A percentile compares a stretch with the other conserved stretches of the same genome.
Evolutionary conservation across 2,113 vertebrate species (phyloP).

Genomic region (Scytalopus superciliaris): DNA sequence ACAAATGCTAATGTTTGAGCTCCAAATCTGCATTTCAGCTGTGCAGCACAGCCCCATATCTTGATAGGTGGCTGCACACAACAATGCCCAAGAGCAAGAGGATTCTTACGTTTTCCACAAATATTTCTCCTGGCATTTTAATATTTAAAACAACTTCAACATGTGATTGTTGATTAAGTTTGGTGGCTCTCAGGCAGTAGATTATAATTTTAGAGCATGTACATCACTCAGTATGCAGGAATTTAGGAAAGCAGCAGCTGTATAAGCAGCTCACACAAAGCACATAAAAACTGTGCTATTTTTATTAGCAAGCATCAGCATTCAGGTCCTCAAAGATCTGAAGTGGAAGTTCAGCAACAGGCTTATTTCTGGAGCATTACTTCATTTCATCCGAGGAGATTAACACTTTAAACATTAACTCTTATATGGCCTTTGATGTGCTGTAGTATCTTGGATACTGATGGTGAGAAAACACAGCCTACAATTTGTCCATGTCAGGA

Average conservation of each 20-base stretch:
- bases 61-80: not conserved
- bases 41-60: not conserved
- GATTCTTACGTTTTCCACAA: not conserved
- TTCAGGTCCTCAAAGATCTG: slow-evolving; percentile 47
- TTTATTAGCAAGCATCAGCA: slow-evolving; percentile 57
- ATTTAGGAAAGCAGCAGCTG: slow-evolving; percentile 59
- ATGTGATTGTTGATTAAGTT: not conserved
- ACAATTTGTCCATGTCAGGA: not conserved
- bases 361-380: slow-evolving; percentile 43
- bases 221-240: not conserved
- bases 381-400: slow-evolving; percentile 27
- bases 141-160: not conserved
- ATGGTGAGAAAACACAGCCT: not conserved
- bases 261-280: slow-evolving; percentile 59
- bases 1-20: not conserved
- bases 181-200: not conserved
- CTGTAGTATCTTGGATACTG: not conserved
- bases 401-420: slow-evolving; percentile 32
- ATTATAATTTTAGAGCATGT: slow-evolving; percentile 19
- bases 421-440: not conserved
- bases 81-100: fast-evolving
- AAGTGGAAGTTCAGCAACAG: slow-evolving; percentile 48
- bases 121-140: not conserved
- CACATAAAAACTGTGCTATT: slow-evolving; percentile 46
- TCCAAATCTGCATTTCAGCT: not conserved